Evolutionary conservation across 2,113 vertebrate genomes (phyloP).

Genomic region (Prionailurus bengalensis): DNA sequence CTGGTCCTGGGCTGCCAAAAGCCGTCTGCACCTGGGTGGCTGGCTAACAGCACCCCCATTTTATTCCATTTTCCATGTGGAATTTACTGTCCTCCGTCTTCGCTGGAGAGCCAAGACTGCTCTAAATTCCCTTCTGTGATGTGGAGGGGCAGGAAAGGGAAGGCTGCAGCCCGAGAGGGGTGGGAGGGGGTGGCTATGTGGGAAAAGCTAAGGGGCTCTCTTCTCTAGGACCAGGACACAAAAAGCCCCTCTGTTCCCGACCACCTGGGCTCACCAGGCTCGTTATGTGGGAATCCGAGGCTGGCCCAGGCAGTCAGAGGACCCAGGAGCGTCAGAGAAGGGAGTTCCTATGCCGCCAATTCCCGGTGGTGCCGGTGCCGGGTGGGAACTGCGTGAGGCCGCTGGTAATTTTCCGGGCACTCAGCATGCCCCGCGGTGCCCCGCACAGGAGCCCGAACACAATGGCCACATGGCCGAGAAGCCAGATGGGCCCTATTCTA

Average conservation of each 20-base stretch:
- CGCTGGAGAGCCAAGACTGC: neutral
- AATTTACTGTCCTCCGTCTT: conserved; percentile 51
- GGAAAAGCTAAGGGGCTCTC: conserved; percentile 63
- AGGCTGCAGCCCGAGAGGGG: neutral
- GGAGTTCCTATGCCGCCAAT: conserved; percentile 42
- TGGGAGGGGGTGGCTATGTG: neutral
- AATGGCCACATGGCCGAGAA: neutral
- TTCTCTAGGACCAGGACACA: conserved; percentile 62
- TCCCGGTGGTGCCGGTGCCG: neutral
- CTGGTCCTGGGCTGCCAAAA: conserved; percentile 31
- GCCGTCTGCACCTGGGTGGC: conserved; percentile 72
- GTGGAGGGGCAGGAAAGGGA: conserved; percentile 19
- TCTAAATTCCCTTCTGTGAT: conserved; percentile 61
- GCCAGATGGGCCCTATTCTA: conserved; percentile 64
- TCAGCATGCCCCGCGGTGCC: neutral
- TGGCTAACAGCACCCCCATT: conserved; percentile 71
- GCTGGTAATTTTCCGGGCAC: conserved; percentile 73
- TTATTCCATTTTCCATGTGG: conserved; percentile 54
- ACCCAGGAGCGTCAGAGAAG: conserved; percentile 30
- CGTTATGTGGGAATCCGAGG: neutral
- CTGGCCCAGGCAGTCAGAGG: conserved; percentile 47
- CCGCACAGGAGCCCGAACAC: neutral
- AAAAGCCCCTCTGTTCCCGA: conserved; percentile 75
- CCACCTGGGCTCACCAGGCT: conserved; percentile 60
- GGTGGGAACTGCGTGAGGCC: neutral